Evolutionary conservation across 2,888 invertebrate genomes (phyloP), one percentile per base, ranked within the genome.

Genomic region (Pseudolycoriella hygida): DNA sequence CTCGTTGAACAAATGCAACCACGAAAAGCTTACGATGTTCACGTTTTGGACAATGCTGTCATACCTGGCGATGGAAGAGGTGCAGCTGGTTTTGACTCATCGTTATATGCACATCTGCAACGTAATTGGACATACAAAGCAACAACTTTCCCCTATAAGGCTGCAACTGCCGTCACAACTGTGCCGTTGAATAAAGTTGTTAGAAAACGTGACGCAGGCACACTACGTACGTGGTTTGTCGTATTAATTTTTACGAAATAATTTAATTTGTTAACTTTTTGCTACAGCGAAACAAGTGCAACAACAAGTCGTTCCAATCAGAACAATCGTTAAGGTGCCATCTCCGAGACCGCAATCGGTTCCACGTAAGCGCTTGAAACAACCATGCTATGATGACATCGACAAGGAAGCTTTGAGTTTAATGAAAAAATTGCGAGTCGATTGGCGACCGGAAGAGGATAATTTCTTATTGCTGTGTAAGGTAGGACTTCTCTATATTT

Each of bases 31-130:
- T 54, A 56, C 6, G 56, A 62, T 38, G 42, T 30, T n/a, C 31
- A 25, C 4, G 37, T n/a, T 12, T 6, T 15, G 12, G 79, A 80
- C 53, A 60, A 53, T 4, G 80, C 80, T 0, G 56, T 62, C 5
- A 64, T 81, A 30, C 84, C 84, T 0, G 87, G 87, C 0, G 83
- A 87, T 64, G 67, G 67, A 3, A 63, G 69, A 46, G 83, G 82
- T 2, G 81, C 83, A 1, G 81, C 73, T 12, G 84, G 86, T 1
- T 63, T 82, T 1, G 80, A 84, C 57, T 78, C 82, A 0, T 67
- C 73, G 1, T 64, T 84, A 17, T 84, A 76, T 64, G 63, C 76
- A 1, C 77, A 78, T 54, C 58, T 77, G 3, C 72, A 72, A 48
- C 67, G 75, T 14, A 79, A 77, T 52, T 81, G 80, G 80, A 69